Percentiles rank a stretch among this genome's conserved stretches.
These are phyloP conservation scores for Acheta domesticus DNA, from an alignment of 2,888 invertebrate genomes.

Conservation along the genomic window DNA sequence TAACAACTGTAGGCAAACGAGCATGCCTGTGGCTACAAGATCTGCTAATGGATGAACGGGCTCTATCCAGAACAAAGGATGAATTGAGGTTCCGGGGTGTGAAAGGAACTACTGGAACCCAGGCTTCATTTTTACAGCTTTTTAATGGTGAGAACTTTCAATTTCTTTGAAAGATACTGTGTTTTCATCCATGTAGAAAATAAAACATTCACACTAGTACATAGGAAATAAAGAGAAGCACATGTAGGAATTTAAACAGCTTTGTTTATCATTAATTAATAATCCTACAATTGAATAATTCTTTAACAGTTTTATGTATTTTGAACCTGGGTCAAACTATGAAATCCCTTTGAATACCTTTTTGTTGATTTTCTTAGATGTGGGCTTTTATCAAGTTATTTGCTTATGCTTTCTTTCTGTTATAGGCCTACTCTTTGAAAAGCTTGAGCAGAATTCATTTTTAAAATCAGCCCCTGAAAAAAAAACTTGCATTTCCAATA, in stretches of 20 bases:
- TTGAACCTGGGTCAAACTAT: too few relatives aligned
- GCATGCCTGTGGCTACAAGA: slow-evolving; percentile 95
- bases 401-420: neutral
- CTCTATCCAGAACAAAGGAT: slow-evolving; percentile 68
- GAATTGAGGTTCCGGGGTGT: slow-evolving; percentile 92
- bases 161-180: too few relatives aligned
- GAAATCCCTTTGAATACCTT: too few relatives aligned
- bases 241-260: slow-evolving; percentile 19
- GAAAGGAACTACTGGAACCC: slow-evolving; percentile 98
- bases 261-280: too few relatives aligned
- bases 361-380: too few relatives aligned
- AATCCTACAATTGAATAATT: too few relatives aligned
- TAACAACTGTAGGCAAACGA: slow-evolving; percentile 96
- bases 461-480: neutral
- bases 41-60: slow-evolving; percentile 87
- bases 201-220: neutral
- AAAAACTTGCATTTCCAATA: neutral
- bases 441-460: neutral
- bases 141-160: slow-evolving; percentile 64
- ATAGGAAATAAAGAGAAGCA: neutral
- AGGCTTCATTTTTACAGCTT: slow-evolving; percentile 91
- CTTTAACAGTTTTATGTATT: too few relatives aligned
- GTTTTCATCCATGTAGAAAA: neutral
- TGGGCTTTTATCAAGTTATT: neutral
- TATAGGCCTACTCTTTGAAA: neutral